Conservation (phyloP, 2,888 invertebrate species). For the Miltochrista miniata region DNA sequence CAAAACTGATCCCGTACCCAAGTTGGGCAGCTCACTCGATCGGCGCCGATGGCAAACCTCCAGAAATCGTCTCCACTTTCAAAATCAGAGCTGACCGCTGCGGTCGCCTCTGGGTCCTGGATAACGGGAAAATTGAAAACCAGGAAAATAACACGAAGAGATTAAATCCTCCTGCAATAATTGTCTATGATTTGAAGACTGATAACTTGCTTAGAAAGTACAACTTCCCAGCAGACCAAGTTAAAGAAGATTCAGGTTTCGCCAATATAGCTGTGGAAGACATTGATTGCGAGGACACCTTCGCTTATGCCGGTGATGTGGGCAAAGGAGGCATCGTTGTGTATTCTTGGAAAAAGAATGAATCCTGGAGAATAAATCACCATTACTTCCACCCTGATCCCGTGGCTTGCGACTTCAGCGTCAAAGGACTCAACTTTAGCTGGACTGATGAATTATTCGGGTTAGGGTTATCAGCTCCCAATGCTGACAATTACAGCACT, state of each 20-base stretch:
- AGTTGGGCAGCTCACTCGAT: conserved; percentile 90
- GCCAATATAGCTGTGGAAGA: conserved; percentile 92
- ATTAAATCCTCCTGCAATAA: conserved; percentile 83
- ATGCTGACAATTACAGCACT: conserved; percentile 86
- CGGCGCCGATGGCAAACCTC: conserved; percentile 71
- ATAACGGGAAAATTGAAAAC: conserved; percentile 87
- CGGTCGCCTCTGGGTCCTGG: conserved; percentile 90
- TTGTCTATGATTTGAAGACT: conserved; percentile 88
- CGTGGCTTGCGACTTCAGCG: conserved; percentile 87
- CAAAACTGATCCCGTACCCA: conserved; percentile 89
- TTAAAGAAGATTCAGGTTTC: conserved; percentile 86
- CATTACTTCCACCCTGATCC: conserved; percentile 89
- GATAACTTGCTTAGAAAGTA: conserved; percentile 88
- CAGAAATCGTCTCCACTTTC: conserved; percentile 89
- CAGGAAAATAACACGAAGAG: conserved; percentile 74
- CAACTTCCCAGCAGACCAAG: conserved; percentile 85
- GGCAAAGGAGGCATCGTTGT: conserved; percentile 88
- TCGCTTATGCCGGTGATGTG: conserved; percentile 88
- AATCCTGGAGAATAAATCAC: conserved; percentile 90
- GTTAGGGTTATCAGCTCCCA: conserved; percentile 86
- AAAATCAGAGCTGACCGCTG: conserved; percentile 89
- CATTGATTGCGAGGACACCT: conserved; percentile 87
- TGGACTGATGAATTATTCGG: conserved; percentile 93
- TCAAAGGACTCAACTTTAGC: conserved; percentile 87
- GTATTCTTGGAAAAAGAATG: conserved; percentile 88